These are phyloP conservation scores for Eupithecia subfuscata DNA, from an alignment of 2,888 invertebrate genomes.

Conservation along the genomic window DNA sequence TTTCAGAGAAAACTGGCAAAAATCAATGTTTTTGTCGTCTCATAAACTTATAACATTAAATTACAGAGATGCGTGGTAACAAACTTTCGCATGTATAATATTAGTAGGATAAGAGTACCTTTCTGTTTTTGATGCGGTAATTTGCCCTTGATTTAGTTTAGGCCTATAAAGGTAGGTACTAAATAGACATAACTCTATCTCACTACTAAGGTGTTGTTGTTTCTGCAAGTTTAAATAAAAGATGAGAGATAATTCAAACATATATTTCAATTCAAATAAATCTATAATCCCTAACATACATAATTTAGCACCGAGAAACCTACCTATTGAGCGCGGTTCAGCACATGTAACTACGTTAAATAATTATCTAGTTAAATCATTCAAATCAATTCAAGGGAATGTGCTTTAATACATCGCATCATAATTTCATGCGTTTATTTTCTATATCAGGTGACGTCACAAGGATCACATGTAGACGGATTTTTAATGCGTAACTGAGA, in stretches of 20 bases:
- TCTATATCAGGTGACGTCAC: conserved; percentile 13
- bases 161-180: too few species aligned
- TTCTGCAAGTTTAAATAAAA: conserved; percentile 24
- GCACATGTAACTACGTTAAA: conserved; percentile 40
- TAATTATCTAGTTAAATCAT: conserved; percentile 27
- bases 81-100: too few species aligned
- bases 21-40: too few species aligned
- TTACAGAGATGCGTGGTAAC: too few species aligned
- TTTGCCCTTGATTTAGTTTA: too few species aligned
- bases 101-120: too few species aligned
- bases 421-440: conserved; percentile 11
- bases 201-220: not conserved
- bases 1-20: too few species aligned
- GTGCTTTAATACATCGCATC: conserved; percentile 37
- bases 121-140: too few species aligned
- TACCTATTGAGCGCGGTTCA: conserved; percentile 60
- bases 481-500: not conserved
- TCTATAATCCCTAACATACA: conserved; percentile 48
- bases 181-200: too few species aligned
- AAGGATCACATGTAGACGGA: not conserved
- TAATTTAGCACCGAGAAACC: conserved; percentile 60
- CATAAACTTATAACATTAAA: too few species aligned
- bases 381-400: conserved; percentile 38
- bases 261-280: conserved; percentile 44
- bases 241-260: conserved; percentile 39